Conservation (phyloP, 2,888 invertebrate species). For the Agrotis puta region DNA sequence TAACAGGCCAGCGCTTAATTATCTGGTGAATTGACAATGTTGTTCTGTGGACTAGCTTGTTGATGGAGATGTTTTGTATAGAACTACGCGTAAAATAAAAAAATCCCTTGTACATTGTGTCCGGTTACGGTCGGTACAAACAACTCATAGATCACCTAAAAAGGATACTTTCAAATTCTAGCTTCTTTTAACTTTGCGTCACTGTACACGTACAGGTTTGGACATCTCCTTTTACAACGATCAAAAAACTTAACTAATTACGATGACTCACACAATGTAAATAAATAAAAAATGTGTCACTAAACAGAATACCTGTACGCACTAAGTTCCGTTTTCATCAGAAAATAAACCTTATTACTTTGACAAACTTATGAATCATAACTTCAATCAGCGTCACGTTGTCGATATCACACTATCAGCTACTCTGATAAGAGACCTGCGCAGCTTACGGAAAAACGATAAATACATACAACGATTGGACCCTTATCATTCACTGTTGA, state of each 20-base stretch:
- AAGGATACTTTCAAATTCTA: too few species aligned
- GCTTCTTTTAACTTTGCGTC: too few species aligned
- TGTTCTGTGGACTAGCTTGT: slow-evolving; percentile 2
- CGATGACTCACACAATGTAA: slow-evolving; percentile 10
- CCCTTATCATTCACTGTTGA: slow-evolving; percentile 64
- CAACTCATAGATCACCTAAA: too few species aligned
- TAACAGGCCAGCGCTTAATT: slow-evolving; percentile 1
- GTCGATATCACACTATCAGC: slow-evolving; percentile 60
- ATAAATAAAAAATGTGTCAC: background rate
- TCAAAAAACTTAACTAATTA: background rate
- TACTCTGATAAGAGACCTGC: slow-evolving; percentile 53
- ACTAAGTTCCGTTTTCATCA: background rate
- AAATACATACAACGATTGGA: slow-evolving; percentile 66
- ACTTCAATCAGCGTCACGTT: slow-evolving; percentile 60
- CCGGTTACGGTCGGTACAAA: too few species aligned
- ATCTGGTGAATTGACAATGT: slow-evolving; percentile 21
- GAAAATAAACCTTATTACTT: slow-evolving; percentile 13
- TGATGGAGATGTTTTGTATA: background rate
- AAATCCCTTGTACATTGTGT: too few species aligned
- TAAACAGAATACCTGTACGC: background rate
- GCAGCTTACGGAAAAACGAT: slow-evolving; percentile 62
- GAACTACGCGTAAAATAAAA: too few species aligned
- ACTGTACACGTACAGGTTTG: too few species aligned
- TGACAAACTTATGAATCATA: slow-evolving; percentile 45
- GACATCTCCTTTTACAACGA: background rate